A percentile compares a stretch with the other conserved stretches of the same genome.
These are phyloP conservation scores for Apeltes quadracus DNA, from an alignment of 2,113 vertebrate genomes.

Conservation along the genomic window DNA sequence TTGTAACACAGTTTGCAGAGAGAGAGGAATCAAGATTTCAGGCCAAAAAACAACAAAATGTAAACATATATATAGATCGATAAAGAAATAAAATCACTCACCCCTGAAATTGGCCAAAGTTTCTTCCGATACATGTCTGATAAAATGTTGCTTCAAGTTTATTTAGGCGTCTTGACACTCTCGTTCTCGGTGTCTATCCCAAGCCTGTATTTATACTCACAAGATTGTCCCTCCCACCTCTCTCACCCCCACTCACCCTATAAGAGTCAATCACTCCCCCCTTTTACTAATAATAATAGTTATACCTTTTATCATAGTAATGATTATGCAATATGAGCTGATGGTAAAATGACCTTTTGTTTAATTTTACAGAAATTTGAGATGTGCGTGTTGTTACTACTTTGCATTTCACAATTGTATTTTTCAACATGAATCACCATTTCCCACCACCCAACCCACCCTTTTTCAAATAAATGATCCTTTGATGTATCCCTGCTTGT, in stretches of 20 bases:
- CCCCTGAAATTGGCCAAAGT: constrained; percentile 29
- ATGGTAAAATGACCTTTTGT: no score
- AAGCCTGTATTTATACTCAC: constrained; percentile 61
- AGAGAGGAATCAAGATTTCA: not conserved
- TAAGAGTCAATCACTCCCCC: constrained; percentile 7
- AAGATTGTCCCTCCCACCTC: constrained; percentile 40
- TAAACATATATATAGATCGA: not conserved
- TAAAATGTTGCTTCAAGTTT: not conserved
- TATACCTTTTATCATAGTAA: no score
- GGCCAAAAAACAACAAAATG: not conserved
- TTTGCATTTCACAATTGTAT: no score
- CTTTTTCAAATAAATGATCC: no score
- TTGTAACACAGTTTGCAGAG: not conserved
- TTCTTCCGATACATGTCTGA: not conserved
- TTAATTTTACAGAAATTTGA: no score
- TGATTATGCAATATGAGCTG: no score
- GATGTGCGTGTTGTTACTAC: no score
- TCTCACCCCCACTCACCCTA: constrained; percentile 39
- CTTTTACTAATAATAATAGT: no score
- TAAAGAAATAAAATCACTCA: constrained; percentile 26
- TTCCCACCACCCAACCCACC: no score
- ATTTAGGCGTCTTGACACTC: not conserved
- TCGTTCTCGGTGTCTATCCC: constrained; percentile 21
- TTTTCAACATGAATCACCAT: no score
- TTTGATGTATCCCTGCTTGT: no score